These are phyloP conservation scores for Heloderma charlesbogerti DNA, from an alignment of 2,113 vertebrate species.

Conservation along the genomic window DNA sequence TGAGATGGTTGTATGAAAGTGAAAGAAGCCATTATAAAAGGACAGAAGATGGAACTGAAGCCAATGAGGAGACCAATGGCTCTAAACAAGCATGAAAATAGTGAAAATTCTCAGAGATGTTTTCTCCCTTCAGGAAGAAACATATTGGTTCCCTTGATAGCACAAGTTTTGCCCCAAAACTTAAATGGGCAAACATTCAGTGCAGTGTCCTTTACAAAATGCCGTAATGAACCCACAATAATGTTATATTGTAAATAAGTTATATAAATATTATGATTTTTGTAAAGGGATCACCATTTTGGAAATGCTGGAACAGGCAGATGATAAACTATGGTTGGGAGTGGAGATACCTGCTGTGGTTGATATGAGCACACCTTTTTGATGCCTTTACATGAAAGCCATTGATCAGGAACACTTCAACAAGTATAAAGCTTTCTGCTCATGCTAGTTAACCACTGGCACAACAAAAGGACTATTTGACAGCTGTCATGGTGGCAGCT, in stretches of 20 bases:
- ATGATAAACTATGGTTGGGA: neutral
- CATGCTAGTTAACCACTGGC: slow-evolving; percentile 45
- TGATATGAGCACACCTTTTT: slow-evolving; percentile 20
- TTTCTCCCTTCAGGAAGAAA: neutral
- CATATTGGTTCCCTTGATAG: neutral
- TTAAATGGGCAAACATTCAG: neutral
- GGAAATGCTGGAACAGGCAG: neutral
- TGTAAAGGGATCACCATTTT: neutral
- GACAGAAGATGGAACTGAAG: too few species aligned
- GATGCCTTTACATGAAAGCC: slow-evolving; percentile 47
- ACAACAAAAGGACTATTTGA: slow-evolving; percentile 56
- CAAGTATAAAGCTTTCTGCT: slow-evolving; percentile 27
- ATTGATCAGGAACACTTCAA: neutral
- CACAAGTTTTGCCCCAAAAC: too few species aligned
- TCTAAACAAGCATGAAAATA: neutral
- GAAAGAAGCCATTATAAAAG: neutral
- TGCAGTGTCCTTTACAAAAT: neutral
- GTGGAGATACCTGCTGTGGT: neutral
- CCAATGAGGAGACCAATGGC: neutral
- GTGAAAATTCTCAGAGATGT: neutral
- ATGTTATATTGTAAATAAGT: neutral
- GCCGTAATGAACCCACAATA: neutral
- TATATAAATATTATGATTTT: neutral
- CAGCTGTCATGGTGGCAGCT: slow-evolving; percentile 40
- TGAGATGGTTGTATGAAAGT: neutral